Base-by-base conservation (phyloP, 2,113 vertebrate species). In the Galeopterus variegatus region DNA sequence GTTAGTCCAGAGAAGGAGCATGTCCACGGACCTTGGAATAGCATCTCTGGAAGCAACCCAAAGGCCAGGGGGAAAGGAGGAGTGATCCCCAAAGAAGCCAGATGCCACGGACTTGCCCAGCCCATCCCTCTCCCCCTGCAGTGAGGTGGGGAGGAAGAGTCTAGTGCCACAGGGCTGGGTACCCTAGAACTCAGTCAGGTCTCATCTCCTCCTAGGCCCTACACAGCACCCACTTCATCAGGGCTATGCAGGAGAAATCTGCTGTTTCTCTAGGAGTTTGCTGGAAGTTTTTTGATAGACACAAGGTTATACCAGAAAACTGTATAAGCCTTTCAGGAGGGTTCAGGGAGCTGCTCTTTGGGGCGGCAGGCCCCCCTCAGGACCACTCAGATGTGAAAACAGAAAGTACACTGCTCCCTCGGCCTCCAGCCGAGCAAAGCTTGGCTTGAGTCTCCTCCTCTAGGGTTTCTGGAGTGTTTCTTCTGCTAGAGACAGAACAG, bases 401-500 rank as follows among this genome's bases (percentile, higher is more conserved):
- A 56, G n/a, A 77, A 87, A 45, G 33, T n/a, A 28, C 15, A 8
- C 48, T n/a, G 50, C 33, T 31, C 9, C 45, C 36, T 84, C 13
- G 2, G 14, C 56, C 73, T 58, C 56, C 62, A 21, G 67, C 50
- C 2, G 31, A 92, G 76, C 62, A 28, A 60, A 75, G 31, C 19
- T n/a, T 93, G 93, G 70, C 84, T 26, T 0, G 36, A 26, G 31
- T 36, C 60, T 67, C n/a, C 75, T 69, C 24, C 48, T 60, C 91
- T 5, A 28, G 83, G 36, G 28, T 60, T 81, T 82, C 93, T 65
- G 7, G 64, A 79, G 14, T 50, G 81, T 64, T 69, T 86, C 82
- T 93, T 89, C 77, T 77, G 23, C n/a, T 73, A 33, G 73, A 70
- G 89, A 80, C 26, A 92, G 82, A 80, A 73, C 65, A 69, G 33